Conservation (phyloP, 2,797 vertebrate species). For the Chanos chanos region DNA sequence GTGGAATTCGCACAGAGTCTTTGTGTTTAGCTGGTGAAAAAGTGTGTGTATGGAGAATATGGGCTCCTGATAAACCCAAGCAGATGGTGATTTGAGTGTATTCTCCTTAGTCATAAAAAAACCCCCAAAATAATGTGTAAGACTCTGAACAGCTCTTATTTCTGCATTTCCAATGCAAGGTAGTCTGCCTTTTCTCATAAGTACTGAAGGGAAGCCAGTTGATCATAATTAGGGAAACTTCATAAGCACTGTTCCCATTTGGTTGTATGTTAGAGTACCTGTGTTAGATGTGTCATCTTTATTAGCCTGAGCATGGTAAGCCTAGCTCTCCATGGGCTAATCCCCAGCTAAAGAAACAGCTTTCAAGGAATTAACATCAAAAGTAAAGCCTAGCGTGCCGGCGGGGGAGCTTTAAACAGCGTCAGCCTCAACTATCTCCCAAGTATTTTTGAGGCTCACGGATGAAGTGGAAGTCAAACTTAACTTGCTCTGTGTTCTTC, state of each 20-base stretch:
- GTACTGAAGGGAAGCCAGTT: conserved; percentile 64
- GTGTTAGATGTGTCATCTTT: conserved; percentile 81
- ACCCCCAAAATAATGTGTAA: conserved; percentile 57
- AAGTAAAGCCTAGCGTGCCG: conserved; percentile 76
- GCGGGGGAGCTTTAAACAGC: conserved; percentile 76
- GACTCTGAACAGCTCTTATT: conserved; percentile 41
- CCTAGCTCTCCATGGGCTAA: conserved; percentile 76
- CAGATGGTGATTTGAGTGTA: background rate
- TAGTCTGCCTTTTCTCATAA: conserved; percentile 64
- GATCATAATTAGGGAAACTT: conserved; percentile 73
- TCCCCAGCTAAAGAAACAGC: conserved; percentile 83
- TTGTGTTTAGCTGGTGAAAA: conserved; percentile 32
- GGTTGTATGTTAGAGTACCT: conserved; percentile 71
- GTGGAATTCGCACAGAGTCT: conserved; percentile 47
- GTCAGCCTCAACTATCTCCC: conserved; percentile 74
- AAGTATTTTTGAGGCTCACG: conserved; percentile 74
- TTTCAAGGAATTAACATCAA: conserved; percentile 85
- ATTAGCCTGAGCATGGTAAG: conserved; percentile 78
- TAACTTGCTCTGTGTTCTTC: conserved; percentile 74
- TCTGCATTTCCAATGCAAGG: conserved; percentile 47
- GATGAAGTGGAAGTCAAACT: conserved; percentile 79
- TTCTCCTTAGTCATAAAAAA: background rate
- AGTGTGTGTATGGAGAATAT: conserved; percentile 11
- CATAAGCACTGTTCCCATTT: conserved; percentile 62
- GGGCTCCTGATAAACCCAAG: background rate